phyloP scores from a whole-genome alignment of 2,888 invertebrate species.

The Amphipyra berbera region DNA sequence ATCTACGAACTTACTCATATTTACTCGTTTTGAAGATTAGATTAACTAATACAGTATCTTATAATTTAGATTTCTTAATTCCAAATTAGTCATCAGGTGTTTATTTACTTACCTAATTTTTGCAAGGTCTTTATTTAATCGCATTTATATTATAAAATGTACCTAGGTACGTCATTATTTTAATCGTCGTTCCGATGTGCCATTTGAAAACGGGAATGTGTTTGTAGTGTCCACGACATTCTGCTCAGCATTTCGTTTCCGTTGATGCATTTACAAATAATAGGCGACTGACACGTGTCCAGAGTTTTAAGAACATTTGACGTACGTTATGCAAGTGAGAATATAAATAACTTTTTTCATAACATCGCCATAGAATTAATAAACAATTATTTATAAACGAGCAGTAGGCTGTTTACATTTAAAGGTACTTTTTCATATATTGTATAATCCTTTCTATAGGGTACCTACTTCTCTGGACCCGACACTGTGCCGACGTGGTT shows the following conservation, averaged over 20 bases:
- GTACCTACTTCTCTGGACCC: no score
- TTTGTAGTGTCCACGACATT: constrained; percentile 24
- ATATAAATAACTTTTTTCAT: neutral
- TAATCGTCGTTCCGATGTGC: neutral
- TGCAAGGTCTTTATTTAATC: neutral
- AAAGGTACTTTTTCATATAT: no score
- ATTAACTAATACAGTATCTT: constrained; percentile 1
- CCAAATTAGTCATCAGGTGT: neutral
- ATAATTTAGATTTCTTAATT: neutral
- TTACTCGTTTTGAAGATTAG: constrained; percentile 8
- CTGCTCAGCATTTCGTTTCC: constrained; percentile 43
- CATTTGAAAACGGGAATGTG: constrained; percentile 38
- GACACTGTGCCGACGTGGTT: no score
- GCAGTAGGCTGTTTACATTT: no score
- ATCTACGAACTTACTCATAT: no score
- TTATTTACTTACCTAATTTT: neutral
- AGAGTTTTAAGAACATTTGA: constrained; percentile 34
- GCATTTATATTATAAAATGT: no score
- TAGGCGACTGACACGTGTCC: constrained; percentile 41
- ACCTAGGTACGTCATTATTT: no score
- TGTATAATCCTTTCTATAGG: no score
- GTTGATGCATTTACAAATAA: constrained; percentile 54
- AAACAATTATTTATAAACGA: no score
- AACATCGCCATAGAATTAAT: neutral
- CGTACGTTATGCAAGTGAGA: constrained; percentile 9